phyloP scores from a whole-genome alignment of 1,140 invertebrate species.

The Uloborus diversus region DNA sequence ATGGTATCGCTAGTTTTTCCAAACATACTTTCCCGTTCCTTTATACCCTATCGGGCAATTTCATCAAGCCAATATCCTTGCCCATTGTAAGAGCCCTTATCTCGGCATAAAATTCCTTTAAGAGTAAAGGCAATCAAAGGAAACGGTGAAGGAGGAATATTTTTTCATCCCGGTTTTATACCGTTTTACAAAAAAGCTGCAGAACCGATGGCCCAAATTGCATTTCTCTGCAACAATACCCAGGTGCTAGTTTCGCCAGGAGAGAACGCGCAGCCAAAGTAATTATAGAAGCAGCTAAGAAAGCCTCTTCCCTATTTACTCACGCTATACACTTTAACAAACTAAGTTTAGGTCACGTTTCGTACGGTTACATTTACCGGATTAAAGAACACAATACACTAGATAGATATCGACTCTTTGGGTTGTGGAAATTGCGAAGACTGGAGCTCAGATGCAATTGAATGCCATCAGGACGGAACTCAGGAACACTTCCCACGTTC shows the following conservation, averaged over 20 bases:
- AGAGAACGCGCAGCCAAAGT: slow-evolving; percentile 33
- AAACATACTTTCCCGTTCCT: too few species aligned
- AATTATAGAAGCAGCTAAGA: slow-evolving; percentile 51
- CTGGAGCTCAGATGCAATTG: slow-evolving; percentile 50
- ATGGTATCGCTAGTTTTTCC: too few species aligned
- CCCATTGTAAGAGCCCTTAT: too few species aligned
- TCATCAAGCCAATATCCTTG: too few species aligned
- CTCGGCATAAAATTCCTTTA: not conserved
- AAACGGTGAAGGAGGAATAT: not conserved
- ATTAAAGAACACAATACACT: slow-evolving; percentile 56
- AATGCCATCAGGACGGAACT: slow-evolving; percentile 50
- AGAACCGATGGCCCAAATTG: not conserved
- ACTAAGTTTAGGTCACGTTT: slow-evolving; percentile 54
- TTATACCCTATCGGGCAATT: too few species aligned
- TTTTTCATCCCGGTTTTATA: not conserved
- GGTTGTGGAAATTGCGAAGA: slow-evolving; percentile 37
- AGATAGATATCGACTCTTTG: slow-evolving; percentile 55
- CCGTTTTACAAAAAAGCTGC: not conserved
- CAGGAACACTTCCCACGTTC: slow-evolving; percentile 49
- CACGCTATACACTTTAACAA: slow-evolving; percentile 55
- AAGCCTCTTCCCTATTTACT: slow-evolving; percentile 50
- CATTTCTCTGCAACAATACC: slow-evolving; percentile 6
- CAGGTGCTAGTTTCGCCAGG: slow-evolving; percentile 35
- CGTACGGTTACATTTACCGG: slow-evolving; percentile 51
- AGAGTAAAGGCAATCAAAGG: not conserved